Evolutionary conservation across 2,888 invertebrate species (phyloP), one percentile per base, ranked within the genome.

Genomic region (Omphaloscelis lunosa): DNA sequence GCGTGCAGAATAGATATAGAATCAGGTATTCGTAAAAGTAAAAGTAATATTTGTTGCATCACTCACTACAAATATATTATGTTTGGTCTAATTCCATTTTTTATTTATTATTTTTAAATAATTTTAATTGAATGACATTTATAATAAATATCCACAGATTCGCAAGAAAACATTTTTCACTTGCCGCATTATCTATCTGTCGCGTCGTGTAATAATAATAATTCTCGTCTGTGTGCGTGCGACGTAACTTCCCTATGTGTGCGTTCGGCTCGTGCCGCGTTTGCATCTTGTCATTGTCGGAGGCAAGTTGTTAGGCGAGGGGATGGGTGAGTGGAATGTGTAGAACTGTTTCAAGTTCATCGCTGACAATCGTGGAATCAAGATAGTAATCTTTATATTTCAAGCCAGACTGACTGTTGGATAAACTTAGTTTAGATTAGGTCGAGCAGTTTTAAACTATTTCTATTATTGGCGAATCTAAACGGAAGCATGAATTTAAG

Each of bases 131-230:
- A 58, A 27, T 58, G 1, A 23, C 15, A 67, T 51, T 23, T 69
- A 70, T n/a, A n/a, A n/a, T n/a, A 58, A 51, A 48, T 0, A 27
- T 56, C n/a, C 11, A 48, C 12, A 41, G 6, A 79, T 63, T 56
- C 5, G 12, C 62, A 74, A 79, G 62, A 68, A 69, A 67, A 86
- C 75, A 90, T 86, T 92, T 92, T 91, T 92, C 93, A 93, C 88
- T 91, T 93, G 90, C 92, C 85, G 88, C 88, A 76, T 69, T 82
- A 80, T 75, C 82, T 80, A 79, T 81, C 88, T 90, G 89, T 89
- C 79, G 82, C 80, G 85, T 89, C 91, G 90, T 79, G 93, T 91
- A 91, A 89, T 91, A 90, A 90, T 89, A 90, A 89, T 89, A 88
- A 89, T 84, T 67, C 71, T 72, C n/a, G 86, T 71, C 56, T 72